phyloP scores from a whole-genome alignment of 2,888 invertebrate species.

The Diarsia rubi region DNA sequence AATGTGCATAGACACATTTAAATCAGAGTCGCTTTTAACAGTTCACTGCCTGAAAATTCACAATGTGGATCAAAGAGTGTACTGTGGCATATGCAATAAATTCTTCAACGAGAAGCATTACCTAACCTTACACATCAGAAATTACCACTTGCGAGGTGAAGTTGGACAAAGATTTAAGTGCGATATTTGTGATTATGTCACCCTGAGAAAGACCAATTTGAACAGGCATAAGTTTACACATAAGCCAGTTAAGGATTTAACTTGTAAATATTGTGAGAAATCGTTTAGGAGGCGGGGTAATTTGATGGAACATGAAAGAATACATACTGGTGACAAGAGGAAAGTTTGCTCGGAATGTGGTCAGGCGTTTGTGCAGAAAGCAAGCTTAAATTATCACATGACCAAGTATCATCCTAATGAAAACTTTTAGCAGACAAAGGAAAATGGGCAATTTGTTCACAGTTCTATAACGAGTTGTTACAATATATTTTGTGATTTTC shows the following conservation, averaged over 20 bases:
- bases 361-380: constrained; percentile 87
- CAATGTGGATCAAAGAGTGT: constrained; percentile 78
- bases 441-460: not conserved
- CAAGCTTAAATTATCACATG: constrained; percentile 87
- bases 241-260: too few species aligned
- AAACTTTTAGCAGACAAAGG: constrained; percentile 65
- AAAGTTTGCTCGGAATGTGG: constrained; percentile 83
- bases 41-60: constrained; percentile 80
- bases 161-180: constrained; percentile 75
- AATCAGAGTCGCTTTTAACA: constrained; percentile 73
- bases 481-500: not conserved
- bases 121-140: constrained; percentile 77
- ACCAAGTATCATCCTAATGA: constrained; percentile 84
- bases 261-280: too few species aligned
- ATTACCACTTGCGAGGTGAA: constrained; percentile 82
- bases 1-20: constrained; percentile 75
- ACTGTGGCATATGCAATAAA: constrained; percentile 82
- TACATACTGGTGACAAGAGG: constrained; percentile 66
- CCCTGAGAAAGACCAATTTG: too few species aligned
- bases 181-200: constrained; percentile 68
- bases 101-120: constrained; percentile 77
- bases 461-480: not conserved
- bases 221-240: too few species aligned
- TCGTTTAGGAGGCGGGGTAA: too few species aligned
- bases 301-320: too few species aligned